Conservation (phyloP, 2,113 vertebrate genomes). For the Phylloscopus whistleri region DNA sequence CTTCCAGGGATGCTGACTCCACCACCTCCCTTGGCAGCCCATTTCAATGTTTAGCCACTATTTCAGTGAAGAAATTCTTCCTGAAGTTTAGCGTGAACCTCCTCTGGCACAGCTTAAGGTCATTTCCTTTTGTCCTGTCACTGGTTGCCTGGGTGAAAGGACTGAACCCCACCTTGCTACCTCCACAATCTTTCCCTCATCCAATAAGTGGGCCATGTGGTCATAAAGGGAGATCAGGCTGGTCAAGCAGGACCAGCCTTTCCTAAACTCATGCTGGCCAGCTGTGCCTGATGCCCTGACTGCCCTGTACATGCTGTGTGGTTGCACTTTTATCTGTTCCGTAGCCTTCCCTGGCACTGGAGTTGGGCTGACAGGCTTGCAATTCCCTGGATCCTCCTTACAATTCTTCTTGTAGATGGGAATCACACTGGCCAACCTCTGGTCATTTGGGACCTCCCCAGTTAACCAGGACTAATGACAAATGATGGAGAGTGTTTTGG, state of each 20-base stretch:
- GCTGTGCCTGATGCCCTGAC: neutral
- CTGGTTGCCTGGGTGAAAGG: neutral
- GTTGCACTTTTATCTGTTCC: neutral
- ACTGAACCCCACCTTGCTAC: too few species aligned
- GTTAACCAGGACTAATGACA: neutral
- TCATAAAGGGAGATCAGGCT: neutral
- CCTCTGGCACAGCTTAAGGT: neutral
- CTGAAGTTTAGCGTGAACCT: neutral
- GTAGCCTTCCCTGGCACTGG: neutral
- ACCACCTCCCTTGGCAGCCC: neutral
- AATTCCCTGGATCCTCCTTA: neutral
- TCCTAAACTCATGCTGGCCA: neutral
- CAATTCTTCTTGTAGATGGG: too few species aligned
- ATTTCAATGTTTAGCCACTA: neutral
- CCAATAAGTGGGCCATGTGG: neutral
- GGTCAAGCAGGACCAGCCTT: neutral
- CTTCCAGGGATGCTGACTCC: neutral
- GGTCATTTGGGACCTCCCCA: neutral
- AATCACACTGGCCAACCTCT: fast-evolving
- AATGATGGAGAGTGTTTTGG: neutral
- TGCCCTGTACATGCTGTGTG: too few species aligned
- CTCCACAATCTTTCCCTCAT: neutral
- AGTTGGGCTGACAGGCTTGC: neutral
- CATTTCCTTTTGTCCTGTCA: neutral
- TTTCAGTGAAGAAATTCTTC: neutral